Conservation (phyloP, 2,797 vertebrate species). For the Jordanella pulchra region DNA sequence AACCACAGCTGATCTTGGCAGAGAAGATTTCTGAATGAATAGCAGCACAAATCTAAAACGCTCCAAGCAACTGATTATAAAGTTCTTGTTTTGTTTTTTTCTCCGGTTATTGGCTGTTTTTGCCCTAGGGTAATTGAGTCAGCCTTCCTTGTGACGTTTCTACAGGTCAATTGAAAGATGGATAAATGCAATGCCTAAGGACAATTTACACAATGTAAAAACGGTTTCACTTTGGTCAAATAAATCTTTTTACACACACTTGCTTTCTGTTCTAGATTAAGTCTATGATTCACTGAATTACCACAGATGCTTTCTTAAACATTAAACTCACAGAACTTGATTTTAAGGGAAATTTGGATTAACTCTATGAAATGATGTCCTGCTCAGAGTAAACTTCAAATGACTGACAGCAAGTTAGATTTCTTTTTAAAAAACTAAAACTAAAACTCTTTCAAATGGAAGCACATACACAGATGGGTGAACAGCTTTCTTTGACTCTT, state of each 20-base stretch:
- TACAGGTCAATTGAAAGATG: constrained; percentile 15
- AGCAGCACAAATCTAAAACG: constrained; percentile 15
- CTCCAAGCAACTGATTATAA: constrained; percentile 7
- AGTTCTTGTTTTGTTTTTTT: neutral
- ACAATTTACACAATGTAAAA: neutral
- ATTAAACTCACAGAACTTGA: neutral
- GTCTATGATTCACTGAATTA: neutral
- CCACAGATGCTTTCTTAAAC: neutral
- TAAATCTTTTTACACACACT: neutral
- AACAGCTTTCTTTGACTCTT: constrained; percentile 69
- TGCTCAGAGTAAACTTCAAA: constrained; percentile 12
- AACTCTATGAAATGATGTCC: constrained; percentile 5
- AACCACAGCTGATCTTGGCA: constrained; percentile 18
- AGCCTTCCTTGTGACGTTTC: constrained; percentile 33
- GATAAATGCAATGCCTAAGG: neutral
- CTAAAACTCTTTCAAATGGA: constrained; percentile 15
- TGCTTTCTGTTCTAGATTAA: neutral
- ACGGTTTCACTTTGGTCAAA: neutral
- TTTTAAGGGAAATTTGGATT: constrained; percentile 3
- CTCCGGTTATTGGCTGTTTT: no score
- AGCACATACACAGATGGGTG: constrained; percentile 61
- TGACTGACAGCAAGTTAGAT: constrained; percentile 32
- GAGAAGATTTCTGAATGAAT: constrained; percentile 5
- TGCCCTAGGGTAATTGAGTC: constrained; percentile 9
- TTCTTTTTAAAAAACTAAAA: constrained; percentile 16